phyloP scores from a whole-genome alignment of 2,888 invertebrate species.

The Priocnemis perturbator region DNA sequence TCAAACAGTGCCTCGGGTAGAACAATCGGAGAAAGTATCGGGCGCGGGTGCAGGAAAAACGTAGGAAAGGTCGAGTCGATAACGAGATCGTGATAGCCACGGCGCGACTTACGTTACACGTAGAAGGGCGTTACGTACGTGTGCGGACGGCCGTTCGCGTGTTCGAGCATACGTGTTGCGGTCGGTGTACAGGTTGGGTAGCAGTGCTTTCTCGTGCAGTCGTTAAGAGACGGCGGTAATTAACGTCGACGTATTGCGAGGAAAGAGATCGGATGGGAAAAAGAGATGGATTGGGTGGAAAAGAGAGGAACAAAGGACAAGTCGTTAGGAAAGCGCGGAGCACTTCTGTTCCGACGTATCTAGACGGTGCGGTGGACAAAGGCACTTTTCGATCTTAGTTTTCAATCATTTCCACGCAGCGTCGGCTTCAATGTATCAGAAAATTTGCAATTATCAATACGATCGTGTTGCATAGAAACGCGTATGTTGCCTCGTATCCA shows the following conservation, averaged over 20 bases:
- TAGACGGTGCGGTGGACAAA: too few relatives aligned
- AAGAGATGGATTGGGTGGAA: too few relatives aligned
- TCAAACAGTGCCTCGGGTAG: conserved; percentile 15
- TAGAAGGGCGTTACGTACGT: not conserved
- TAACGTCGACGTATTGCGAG: conserved; percentile 26
- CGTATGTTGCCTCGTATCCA: too few relatives aligned
- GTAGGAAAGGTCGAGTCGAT: conserved; percentile 34
- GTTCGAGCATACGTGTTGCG: not conserved
- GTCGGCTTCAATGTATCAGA: too few relatives aligned
- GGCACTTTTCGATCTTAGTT: too few relatives aligned
- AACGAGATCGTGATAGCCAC: conserved; percentile 35
- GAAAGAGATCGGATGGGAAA: not conserved
- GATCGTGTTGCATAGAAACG: too few relatives aligned
- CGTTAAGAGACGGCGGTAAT: conserved; percentile 28
- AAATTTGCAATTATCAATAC: too few relatives aligned
- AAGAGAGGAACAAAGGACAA: not conserved
- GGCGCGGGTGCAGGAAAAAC: conserved; percentile 36
- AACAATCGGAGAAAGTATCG: conserved; percentile 58
- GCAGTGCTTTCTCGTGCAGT: conserved; percentile 16
- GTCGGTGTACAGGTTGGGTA: not conserved
- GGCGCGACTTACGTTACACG: conserved; percentile 10
- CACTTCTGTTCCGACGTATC: too few relatives aligned
- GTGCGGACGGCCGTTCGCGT: not conserved
- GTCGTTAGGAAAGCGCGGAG: not conserved
- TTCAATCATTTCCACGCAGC: too few relatives aligned